Evolutionary conservation across 2,888 invertebrate species (phyloP).

Genomic region (Phytoseiulus persimilis): DNA sequence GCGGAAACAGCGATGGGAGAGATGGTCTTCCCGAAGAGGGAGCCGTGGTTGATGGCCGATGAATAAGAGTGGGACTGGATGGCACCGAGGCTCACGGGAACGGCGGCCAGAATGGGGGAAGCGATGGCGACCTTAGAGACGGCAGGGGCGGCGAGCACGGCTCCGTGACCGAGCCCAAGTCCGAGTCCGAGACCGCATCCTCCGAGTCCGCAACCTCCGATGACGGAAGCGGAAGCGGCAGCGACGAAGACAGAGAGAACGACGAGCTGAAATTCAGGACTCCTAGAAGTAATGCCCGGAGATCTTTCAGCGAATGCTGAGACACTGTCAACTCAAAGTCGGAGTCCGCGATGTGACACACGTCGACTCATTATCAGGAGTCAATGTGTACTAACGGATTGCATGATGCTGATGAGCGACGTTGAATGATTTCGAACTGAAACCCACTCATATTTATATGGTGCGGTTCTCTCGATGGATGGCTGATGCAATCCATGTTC

Average conservation of each 20-base stretch:
- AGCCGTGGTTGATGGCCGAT: conserved; percentile 15
- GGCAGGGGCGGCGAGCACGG: conserved; percentile 14
- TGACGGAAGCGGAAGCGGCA: not conserved
- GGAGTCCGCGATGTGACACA: no score
- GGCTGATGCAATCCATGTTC: not conserved
- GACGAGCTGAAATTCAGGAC: not conserved
- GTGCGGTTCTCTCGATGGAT: not conserved
- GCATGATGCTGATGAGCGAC: not conserved
- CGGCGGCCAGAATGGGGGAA: not conserved
- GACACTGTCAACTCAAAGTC: no score
- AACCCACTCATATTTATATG: not conserved
- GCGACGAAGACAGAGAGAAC: not conserved
- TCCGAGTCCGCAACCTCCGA: not conserved
- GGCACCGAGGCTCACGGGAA: not conserved
- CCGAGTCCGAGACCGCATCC: conserved; percentile 9
- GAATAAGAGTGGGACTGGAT: conserved; percentile 19
- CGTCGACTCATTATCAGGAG: not conserved
- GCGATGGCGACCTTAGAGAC: not conserved
- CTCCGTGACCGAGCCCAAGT: conserved; percentile 15
- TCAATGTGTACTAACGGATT: not conserved
- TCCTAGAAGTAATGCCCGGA: not conserved
- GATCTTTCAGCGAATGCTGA: no score
- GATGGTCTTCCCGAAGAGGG: conserved; percentile 21
- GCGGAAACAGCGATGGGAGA: conserved; percentile 20
- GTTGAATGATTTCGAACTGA: not conserved